phyloP scores from a whole-genome alignment of 2,113 vertebrate species.

The Chaetura pelagica region DNA sequence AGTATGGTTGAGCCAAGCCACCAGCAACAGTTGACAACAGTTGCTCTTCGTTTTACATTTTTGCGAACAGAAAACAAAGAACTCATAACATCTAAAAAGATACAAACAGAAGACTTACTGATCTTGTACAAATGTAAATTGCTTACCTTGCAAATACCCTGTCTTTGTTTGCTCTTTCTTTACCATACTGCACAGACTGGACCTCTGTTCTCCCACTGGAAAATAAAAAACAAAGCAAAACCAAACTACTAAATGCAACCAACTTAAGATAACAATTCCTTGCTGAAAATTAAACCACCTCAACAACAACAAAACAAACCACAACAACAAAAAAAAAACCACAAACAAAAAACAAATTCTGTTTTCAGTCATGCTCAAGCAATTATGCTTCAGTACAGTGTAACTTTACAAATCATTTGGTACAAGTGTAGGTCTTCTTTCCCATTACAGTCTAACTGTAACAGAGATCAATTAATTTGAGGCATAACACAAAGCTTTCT shows the following conservation, averaged over 20 bases:
- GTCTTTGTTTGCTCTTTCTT: slow-evolving; percentile 97
- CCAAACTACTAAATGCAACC: neutral
- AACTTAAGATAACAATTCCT: neutral
- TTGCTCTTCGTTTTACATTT: neutral
- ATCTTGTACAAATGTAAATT: neutral
- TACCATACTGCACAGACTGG: slow-evolving; percentile 98
- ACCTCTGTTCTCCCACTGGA: slow-evolving; percentile 95
- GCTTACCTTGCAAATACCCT: slow-evolving; percentile 95
- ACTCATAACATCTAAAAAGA: neutral
- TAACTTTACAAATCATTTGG: neutral
- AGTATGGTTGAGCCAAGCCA: neutral
- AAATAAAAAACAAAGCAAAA: slow-evolving; percentile 14
- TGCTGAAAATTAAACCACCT: neutral
- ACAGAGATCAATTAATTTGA: neutral
- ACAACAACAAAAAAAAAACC: neutral
- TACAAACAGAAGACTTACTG: neutral
- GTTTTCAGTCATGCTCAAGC: neutral
- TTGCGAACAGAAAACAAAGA: neutral
- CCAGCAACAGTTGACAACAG: neutral
- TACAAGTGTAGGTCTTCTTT: neutral
- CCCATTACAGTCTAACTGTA: neutral
- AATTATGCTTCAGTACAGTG: neutral
- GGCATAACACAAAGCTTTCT: neutral
- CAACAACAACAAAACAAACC: neutral
- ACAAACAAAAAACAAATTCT: neutral